Evolutionary conservation across 2,888 invertebrate genomes (phyloP).

Genomic region (Zaprionus lineosus): DNA sequence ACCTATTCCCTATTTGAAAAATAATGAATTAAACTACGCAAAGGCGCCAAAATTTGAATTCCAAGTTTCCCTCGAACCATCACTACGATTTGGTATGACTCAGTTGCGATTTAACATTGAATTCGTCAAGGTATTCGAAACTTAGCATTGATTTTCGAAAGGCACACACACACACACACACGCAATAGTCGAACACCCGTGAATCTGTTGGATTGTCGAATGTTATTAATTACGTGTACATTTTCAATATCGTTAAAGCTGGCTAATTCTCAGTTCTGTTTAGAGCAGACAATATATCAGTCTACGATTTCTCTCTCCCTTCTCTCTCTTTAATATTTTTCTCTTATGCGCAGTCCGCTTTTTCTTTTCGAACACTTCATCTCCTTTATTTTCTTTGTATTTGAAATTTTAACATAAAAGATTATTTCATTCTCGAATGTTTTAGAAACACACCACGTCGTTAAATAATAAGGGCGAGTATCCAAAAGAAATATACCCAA

Average conservation of each 20-base stretch:
- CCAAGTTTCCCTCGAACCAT: too few relatives aligned
- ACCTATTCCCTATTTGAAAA: too few relatives aligned
- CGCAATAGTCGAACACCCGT: background rate
- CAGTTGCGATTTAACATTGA: constrained; percentile 12
- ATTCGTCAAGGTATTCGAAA: background rate
- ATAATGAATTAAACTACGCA: too few relatives aligned
- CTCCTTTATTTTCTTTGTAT: too few relatives aligned
- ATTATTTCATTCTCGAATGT: too few relatives aligned
- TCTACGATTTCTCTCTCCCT: constrained; percentile 1
- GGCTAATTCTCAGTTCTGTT: constrained; percentile 45
- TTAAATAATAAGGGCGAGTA: too few relatives aligned
- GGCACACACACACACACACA: constrained; percentile 5
- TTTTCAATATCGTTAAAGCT: constrained; percentile 64
- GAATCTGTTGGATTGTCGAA: background rate
- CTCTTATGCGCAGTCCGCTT: background rate
- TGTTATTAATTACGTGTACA: constrained; percentile 24
- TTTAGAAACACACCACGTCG: too few relatives aligned
- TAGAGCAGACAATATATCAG: too few relatives aligned
- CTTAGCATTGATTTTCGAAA: constrained; percentile 19
- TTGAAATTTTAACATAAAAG: constrained; percentile 21
- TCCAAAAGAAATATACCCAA: too few relatives aligned
- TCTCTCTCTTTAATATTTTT: background rate
- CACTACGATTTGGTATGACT: constrained; percentile 2
- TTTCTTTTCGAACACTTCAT: too few relatives aligned
- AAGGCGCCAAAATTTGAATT: too few relatives aligned